A percentile compares a stretch with the other conserved stretches of the same genome.
phyloP scores from a whole-genome alignment of 2,888 invertebrate species.

The Phaedon cochleariae region DNA sequence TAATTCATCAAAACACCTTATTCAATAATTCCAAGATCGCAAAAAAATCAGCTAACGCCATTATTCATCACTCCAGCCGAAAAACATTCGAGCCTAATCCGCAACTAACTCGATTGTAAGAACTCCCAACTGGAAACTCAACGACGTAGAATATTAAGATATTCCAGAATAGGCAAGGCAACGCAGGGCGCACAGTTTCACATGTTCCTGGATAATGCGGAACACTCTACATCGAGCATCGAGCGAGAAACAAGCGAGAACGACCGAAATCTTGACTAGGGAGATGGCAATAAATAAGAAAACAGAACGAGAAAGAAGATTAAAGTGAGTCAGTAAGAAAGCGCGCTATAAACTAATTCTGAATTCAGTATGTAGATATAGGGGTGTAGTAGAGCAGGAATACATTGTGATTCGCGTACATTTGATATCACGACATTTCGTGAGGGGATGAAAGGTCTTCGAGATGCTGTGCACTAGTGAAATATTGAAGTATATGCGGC shows the following conservation, averaged over 20 bases:
- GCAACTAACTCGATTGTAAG: conserved; percentile 38
- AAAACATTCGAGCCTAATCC: neutral
- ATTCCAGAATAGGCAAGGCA: conserved; percentile 58
- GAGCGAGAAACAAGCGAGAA: conserved; percentile 29
- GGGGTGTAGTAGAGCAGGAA: neutral
- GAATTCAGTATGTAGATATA: neutral
- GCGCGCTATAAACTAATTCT: neutral
- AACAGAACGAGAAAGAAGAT: conserved; percentile 70
- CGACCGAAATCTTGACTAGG: conserved; percentile 29
- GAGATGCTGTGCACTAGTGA: too few species aligned
- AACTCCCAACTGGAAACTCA: conserved; percentile 47
- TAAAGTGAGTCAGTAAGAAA: conserved; percentile 50
- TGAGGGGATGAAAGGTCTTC: too few species aligned
- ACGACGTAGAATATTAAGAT: conserved; percentile 61
- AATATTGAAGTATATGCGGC: too few species aligned
- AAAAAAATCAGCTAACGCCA: neutral
- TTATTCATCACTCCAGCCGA: neutral
- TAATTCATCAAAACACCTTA: too few species aligned
- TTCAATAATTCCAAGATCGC: neutral
- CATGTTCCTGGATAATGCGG: conserved; percentile 51
- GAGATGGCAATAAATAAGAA: conserved; percentile 60
- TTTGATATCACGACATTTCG: too few species aligned
- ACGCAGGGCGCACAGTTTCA: conserved; percentile 44
- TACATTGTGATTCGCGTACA: too few species aligned
- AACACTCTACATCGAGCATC: conserved; percentile 46